Percentiles rank a stretch among this genome's conserved stretches.
phyloP scores from a whole-genome alignment of 1,140 invertebrate genomes.

The Metopolophium dirhodum region DNA sequence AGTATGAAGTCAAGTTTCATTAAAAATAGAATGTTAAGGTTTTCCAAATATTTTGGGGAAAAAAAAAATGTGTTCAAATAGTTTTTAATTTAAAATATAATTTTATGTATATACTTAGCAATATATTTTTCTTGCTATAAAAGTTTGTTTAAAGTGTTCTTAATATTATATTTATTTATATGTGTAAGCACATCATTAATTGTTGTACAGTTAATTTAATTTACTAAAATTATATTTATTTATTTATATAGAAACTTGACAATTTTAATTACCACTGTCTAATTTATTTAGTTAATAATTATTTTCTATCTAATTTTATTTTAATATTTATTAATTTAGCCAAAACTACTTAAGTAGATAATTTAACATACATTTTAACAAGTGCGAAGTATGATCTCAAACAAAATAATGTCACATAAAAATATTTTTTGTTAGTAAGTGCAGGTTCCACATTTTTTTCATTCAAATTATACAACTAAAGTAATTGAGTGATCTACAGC shows the following conservation, averaged over 20 bases:
- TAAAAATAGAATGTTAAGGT: neutral
- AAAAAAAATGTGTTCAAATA: conserved; percentile 45
- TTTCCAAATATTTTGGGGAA: neutral
- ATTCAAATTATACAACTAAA: neutral
- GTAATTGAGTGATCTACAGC: neutral
- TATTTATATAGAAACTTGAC: conserved; percentile 22
- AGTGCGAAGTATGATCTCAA: conserved; percentile 40
- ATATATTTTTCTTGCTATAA: conserved; percentile 17
- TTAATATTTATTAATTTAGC: conserved; percentile 11
- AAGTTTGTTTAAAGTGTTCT: neutral
- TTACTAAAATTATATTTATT: neutral
- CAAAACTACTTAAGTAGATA: conserved; percentile 40
- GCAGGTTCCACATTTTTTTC: neutral
- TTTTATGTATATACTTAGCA: conserved; percentile 17
- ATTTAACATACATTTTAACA: conserved; percentile 13
- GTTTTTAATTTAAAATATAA: neutral
- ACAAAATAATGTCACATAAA: neutral
- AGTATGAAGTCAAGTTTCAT: neutral
- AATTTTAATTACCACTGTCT: conserved; percentile 54
- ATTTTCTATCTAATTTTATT: conserved; percentile 25
- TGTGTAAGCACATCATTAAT: neutral
- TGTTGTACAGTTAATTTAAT: neutral
- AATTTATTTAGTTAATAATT: conserved; percentile 30
- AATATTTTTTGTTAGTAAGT: neutral
- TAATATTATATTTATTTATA: conserved; percentile 22